These are phyloP conservation scores for Hypsibius dujardini DNA, from an alignment of 1,140 invertebrate species.

Conservation along the genomic window DNA sequence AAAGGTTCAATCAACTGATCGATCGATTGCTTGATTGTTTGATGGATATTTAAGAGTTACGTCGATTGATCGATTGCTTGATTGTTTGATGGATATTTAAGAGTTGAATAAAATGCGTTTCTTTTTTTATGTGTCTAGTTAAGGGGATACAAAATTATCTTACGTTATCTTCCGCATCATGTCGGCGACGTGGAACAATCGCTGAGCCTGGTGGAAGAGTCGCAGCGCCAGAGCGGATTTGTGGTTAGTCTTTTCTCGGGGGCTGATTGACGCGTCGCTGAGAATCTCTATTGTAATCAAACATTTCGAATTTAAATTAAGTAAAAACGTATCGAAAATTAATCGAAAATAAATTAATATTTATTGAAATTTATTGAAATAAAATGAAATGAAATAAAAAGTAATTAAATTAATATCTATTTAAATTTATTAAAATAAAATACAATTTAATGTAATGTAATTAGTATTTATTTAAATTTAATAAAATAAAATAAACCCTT, in stretches of 20 bases:
- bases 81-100: background rate
- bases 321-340: background rate
- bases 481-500: too few species aligned
- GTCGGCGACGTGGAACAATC: constrained; percentile 41
- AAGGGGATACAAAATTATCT: constrained; percentile 72
- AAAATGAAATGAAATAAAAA: background rate
- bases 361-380: background rate
- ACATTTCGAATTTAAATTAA: background rate
- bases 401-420: too few species aligned
- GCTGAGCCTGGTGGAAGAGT: constrained; percentile 49
- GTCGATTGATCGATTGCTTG: too few species aligned
- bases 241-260: constrained; percentile 35
- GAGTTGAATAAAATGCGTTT: constrained; percentile 22
- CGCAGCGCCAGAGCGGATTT: too few species aligned
- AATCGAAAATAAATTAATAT: background rate
- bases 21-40: too few species aligned
- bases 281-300: background rate
- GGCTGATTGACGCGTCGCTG: constrained; percentile 45
- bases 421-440: too few species aligned
- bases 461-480: too few species aligned
- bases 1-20: too few species aligned
- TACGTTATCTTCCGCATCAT: constrained; percentile 78
- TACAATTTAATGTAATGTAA: too few species aligned
- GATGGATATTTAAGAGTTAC: too few species aligned
- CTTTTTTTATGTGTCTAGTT: constrained; percentile 73